Percentiles rank a stretch among this genome's conserved stretches.
Conservation (phyloP, 2,113 vertebrate genomes). For the Gavialis gangeticus region DNA sequence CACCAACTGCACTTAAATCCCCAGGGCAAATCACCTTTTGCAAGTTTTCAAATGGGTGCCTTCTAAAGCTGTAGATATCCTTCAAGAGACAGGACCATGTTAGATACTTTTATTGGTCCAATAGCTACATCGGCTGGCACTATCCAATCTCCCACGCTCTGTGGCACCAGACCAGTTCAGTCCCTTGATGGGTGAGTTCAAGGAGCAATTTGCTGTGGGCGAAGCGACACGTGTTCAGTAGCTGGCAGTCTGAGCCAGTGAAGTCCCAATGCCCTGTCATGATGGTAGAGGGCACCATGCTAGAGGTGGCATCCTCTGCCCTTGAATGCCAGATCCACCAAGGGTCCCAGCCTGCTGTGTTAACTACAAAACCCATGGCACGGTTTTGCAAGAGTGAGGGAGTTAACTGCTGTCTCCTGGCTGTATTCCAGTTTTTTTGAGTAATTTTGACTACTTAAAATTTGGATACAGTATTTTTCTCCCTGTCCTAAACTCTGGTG, state of each 20-base stretch:
- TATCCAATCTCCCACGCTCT: background rate
- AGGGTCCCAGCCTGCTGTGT: background rate
- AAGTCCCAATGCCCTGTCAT: fast-evolving
- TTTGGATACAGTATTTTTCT: conserved; percentile 3
- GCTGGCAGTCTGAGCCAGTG: background rate
- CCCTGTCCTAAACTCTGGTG: background rate
- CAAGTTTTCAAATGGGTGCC: fast-evolving
- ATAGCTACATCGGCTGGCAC: background rate
- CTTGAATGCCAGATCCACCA: background rate
- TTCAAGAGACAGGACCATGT: background rate
- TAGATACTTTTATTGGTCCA: background rate
- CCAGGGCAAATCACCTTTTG: background rate
- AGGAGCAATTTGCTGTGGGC: background rate
- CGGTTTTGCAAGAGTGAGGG: background rate
- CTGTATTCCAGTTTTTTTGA: fast-evolving
- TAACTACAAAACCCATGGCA: fast-evolving
- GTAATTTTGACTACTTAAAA: conserved; percentile 31
- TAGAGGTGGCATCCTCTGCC: background rate
- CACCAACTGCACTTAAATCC: background rate
- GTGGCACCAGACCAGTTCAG: background rate
- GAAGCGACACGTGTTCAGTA: background rate
- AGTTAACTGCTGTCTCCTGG: conserved; percentile 17
- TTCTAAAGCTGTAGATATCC: background rate
- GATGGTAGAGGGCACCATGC: background rate
- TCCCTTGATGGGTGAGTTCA: background rate